These are phyloP conservation scores for Chalcis sispes DNA, from an alignment of 2,888 invertebrate species.

Conservation along the genomic window DNA sequence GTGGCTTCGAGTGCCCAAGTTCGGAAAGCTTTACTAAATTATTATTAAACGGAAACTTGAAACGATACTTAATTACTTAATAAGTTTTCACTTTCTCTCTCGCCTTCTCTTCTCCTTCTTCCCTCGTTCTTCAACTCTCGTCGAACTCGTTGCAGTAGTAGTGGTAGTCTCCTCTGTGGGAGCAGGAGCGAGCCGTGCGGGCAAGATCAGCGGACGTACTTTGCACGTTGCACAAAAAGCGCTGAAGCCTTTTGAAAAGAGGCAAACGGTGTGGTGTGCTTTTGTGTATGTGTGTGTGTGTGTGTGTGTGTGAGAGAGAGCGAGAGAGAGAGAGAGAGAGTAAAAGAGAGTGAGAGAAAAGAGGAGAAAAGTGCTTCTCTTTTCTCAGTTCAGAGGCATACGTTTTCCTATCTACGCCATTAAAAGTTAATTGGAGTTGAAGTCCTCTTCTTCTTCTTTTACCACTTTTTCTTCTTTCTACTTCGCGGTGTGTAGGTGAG, in stretches of 20 bases:
- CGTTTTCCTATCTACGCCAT: slow-evolving; percentile 71
- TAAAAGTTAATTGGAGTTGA: slow-evolving; percentile 72
- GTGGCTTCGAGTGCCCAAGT: slow-evolving; percentile 60
- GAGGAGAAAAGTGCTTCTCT: slow-evolving; percentile 45
- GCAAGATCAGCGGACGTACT: neutral
- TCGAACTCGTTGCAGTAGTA: no score
- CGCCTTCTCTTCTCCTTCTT: slow-evolving; percentile 1
- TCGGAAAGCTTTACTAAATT: slow-evolving; percentile 68
- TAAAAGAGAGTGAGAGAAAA: slow-evolving; percentile 45
- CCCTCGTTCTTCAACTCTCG: neutral
- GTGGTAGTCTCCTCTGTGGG: no score
- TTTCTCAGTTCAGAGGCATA: slow-evolving; percentile 62
- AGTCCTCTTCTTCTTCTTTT: slow-evolving; percentile 62
- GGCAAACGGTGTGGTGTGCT: no score
- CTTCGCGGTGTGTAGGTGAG: slow-evolving; percentile 57
- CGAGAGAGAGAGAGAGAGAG: slow-evolving; percentile 28
- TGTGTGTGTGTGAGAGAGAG: slow-evolving; percentile 9
- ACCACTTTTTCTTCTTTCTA: slow-evolving; percentile 37
- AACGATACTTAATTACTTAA: slow-evolving; percentile 72
- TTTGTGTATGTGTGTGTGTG: no score
- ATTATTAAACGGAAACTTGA: slow-evolving; percentile 70
- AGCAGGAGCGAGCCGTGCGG: neutral
- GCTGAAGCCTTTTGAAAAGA: slow-evolving; percentile 32
- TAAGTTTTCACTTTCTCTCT: slow-evolving; percentile 65
- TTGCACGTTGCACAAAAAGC: slow-evolving; percentile 20